A percentile compares a stretch with the other conserved stretches of the same genome.
phyloP scores from a whole-genome alignment of 2,113 vertebrate species.

The Lepisosteus oculatus region DNA sequence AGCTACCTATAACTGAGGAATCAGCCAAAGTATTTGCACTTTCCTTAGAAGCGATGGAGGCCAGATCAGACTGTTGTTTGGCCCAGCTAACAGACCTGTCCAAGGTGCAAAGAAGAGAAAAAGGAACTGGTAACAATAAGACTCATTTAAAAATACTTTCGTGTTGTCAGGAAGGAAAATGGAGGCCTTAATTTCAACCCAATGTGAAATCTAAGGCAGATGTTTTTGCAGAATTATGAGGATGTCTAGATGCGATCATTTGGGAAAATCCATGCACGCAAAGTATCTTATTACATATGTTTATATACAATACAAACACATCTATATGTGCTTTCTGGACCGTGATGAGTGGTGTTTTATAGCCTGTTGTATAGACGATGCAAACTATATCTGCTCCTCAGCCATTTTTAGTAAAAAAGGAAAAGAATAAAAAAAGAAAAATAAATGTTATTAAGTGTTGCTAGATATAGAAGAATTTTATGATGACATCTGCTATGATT shows the following conservation, averaged over 20 bases:
- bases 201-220: constrained; percentile 82
- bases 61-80: constrained; percentile 67
- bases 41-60: constrained; percentile 64
- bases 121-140: constrained; percentile 74
- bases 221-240: constrained; percentile 59
- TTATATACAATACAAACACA: constrained; percentile 98
- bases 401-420: constrained; percentile 87
- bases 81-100: constrained; percentile 60
- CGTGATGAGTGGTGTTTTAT: constrained; percentile 99
- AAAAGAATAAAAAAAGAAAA: constrained; percentile 58
- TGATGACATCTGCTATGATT: constrained; percentile 77
- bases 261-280: constrained; percentile 95
- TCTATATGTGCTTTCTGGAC: constrained; percentile 99
- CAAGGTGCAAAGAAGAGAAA: constrained; percentile 58
- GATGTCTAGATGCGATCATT: constrained; percentile 75
- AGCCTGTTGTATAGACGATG: constrained; percentile 99
- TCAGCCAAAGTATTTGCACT: constrained; percentile 82
- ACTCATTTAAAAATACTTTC: constrained; percentile 73
- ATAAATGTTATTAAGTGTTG: constrained; percentile 96
- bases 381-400: constrained; percentile 97
- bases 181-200: constrained; percentile 84
- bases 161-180: constrained; percentile 77
- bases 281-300: constrained; percentile 98
- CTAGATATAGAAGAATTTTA: constrained; percentile 95
- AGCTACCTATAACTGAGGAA: constrained; percentile 78